phyloP scores from a whole-genome alignment of 2,113 vertebrate species.

The Lepisosteus osseus region DNA sequence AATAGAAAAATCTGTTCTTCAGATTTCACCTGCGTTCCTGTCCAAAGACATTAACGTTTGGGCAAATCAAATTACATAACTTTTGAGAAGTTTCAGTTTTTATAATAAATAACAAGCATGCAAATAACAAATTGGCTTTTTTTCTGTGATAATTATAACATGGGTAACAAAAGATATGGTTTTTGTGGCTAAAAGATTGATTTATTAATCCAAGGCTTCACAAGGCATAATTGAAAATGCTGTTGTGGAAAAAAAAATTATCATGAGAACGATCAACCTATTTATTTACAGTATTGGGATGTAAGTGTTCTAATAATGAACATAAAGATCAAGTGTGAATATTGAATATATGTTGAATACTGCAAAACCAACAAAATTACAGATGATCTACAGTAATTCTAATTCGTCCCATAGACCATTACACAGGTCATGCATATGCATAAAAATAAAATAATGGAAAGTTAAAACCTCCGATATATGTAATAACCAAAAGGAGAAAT shows the following conservation, averaged over 20 bases:
- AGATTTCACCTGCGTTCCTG: no score
- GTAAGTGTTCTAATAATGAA: constrained; percentile 35
- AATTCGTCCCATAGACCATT: no score
- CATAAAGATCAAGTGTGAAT: neutral
- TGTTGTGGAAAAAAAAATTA: constrained; percentile 17
- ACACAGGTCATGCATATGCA: neutral
- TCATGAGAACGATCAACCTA: constrained; percentile 20
- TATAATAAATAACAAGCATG: no score
- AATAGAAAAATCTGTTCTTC: no score
- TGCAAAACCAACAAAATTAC: neutral
- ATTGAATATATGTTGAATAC: neutral
- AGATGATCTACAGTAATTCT: no score
- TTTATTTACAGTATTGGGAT: constrained; percentile 9
- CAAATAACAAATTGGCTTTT: no score
- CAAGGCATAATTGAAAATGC: neutral
- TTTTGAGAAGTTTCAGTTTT: no score
- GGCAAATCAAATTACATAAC: no score
- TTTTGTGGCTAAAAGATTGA: no score
- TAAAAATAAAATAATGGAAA: neutral
- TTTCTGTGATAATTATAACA: no score
- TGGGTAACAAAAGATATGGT: no score
- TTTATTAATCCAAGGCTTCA: neutral
- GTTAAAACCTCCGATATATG: neutral
- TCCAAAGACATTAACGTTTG: no score
- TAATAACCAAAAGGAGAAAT: neutral